These are phyloP conservation scores for Taxidea taxus DNA, from an alignment of 2,113 vertebrate species.

Conservation along the genomic window DNA sequence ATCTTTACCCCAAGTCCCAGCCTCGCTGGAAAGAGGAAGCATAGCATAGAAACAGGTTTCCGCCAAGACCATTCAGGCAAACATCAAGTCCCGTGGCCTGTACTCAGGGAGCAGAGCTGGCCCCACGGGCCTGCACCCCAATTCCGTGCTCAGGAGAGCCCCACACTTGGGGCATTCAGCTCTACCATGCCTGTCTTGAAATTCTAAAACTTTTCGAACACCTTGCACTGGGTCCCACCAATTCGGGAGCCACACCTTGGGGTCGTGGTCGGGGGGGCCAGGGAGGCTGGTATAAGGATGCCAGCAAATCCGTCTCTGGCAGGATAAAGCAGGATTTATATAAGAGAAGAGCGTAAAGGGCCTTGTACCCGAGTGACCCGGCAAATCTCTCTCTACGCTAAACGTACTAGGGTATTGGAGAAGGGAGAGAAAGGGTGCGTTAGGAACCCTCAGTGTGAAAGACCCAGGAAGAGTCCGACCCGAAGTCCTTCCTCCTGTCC, in stretches of 20 bases:
- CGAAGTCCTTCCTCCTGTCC: neutral
- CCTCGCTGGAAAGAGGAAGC: neutral
- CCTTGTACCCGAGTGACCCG: neutral
- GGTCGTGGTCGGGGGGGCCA: neutral
- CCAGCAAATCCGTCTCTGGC: neutral
- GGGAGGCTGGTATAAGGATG: fast-evolving
- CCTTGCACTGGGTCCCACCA: neutral
- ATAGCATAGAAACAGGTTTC: neutral
- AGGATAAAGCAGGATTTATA: neutral
- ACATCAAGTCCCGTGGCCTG: neutral
- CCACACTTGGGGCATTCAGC: neutral
- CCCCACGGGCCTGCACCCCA: fast-evolving
- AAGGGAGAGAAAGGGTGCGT: fast-evolving
- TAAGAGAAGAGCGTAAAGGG: neutral
- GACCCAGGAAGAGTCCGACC: neutral
- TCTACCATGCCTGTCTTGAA: neutral
- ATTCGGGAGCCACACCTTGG: neutral
- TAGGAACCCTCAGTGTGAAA: neutral
- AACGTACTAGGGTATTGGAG: fast-evolving
- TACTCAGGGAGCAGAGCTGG: neutral
- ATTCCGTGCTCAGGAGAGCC: neutral
- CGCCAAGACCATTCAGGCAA: neutral
- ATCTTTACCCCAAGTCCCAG: neutral
- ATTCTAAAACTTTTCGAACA: neutral
- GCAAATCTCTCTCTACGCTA: neutral